These are phyloP conservation scores for Drosophila conformis DNA, from an alignment of 2,888 invertebrate species.

Conservation along the genomic window DNA sequence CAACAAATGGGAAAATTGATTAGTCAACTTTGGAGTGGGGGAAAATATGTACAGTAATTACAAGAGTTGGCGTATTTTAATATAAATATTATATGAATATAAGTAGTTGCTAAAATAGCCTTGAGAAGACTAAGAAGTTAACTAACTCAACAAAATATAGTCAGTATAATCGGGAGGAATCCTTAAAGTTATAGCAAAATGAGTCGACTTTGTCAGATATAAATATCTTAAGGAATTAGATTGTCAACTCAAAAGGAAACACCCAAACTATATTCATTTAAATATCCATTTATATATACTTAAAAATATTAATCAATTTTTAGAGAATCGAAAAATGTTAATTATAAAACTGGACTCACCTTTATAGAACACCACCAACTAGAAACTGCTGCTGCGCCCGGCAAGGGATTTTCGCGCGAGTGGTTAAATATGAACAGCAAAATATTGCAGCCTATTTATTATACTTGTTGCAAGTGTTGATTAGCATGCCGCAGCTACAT, in stretches of 20 bases:
- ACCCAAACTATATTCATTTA: not conserved
- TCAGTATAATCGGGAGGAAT: not conserved
- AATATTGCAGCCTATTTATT: conserved; percentile 39
- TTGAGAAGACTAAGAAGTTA: not conserved
- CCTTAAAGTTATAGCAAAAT: not conserved
- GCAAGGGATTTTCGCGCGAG: conserved; percentile 46
- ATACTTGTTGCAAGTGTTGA: conserved; percentile 45
- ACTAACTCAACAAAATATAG: not conserved
- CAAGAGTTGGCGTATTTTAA: not conserved
- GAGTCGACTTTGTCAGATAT: not conserved
- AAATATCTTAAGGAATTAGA: not conserved
- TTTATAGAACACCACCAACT: conserved; percentile 68
- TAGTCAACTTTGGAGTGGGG: not conserved
- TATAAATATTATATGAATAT: not conserved
- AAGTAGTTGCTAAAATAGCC: not conserved
- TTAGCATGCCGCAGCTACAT: conserved; percentile 49
- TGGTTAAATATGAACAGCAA: conserved; percentile 12
- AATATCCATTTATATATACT: not conserved
- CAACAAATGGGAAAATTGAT: not conserved
- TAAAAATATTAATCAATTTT: not conserved
- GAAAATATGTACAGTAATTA: not conserved
- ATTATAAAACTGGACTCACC: conserved; percentile 55
- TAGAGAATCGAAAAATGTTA: not conserved
- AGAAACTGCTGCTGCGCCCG: conserved; percentile 54
- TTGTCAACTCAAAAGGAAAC: not conserved